phyloP scores from a whole-genome alignment of 2,888 invertebrate species.

The Philereme vetulata region DNA sequence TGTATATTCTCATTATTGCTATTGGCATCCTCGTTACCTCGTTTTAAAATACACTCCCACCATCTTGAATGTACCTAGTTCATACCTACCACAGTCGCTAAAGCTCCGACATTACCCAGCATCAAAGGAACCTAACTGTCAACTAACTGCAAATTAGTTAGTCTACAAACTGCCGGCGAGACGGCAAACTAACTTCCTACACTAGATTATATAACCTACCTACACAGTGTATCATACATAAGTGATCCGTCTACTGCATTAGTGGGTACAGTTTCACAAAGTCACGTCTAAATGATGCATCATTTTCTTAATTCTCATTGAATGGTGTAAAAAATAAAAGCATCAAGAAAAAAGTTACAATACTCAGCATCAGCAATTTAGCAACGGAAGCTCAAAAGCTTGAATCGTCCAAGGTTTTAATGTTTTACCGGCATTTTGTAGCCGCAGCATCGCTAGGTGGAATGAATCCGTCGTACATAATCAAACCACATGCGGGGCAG shows the following conservation, averaged over 20 bases:
- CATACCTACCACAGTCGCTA: constrained; percentile 29
- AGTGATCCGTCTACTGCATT: constrained; percentile 5
- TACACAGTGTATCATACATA: constrained; percentile 1
- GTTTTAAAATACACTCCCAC: neutral
- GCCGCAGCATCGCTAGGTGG: constrained; percentile 73
- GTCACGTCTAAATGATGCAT: constrained; percentile 47
- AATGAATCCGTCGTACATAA: constrained; percentile 77
- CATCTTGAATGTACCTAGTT: neutral
- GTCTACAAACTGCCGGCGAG: constrained; percentile 50
- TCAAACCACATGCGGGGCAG: constrained; percentile 83
- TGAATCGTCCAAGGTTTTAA: constrained; percentile 66
- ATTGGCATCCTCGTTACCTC: too few relatives aligned
- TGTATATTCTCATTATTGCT: too few relatives aligned
- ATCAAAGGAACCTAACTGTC: constrained; percentile 67
- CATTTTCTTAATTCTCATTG: constrained; percentile 44
- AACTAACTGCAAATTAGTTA: constrained; percentile 69
- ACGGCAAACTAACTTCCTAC: constrained; percentile 44
- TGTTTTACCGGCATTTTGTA: constrained; percentile 73
- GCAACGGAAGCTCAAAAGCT: constrained; percentile 80
- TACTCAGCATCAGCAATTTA: constrained; percentile 75
- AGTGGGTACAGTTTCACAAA: constrained; percentile 39
- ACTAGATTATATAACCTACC: constrained; percentile 23
- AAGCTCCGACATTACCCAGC: constrained; percentile 55
- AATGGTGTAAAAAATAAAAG: constrained; percentile 43
- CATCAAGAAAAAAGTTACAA: constrained; percentile 61